phyloP scores from a whole-genome alignment of 2,113 vertebrate genomes.

The Lates calcarifer region DNA sequence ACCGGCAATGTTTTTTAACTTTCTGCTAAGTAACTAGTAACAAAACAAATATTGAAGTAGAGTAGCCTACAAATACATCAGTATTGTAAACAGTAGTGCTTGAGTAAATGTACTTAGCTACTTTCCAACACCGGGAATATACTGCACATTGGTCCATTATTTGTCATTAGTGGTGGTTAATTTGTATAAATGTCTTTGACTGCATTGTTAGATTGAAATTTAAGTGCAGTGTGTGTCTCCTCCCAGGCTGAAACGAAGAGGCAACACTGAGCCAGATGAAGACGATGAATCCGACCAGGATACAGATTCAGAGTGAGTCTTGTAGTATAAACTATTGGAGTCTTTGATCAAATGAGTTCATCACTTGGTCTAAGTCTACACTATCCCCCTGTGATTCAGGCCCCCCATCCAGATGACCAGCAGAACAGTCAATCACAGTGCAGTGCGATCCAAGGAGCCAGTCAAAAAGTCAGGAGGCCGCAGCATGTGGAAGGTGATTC shows the following conservation, averaged over 20 bases:
- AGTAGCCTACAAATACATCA: too few species aligned
- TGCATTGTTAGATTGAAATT: background rate
- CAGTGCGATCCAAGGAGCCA: constrained; percentile 27
- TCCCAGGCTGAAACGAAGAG: constrained; percentile 54
- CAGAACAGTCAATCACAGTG: constrained; percentile 57
- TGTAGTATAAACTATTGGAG: background rate
- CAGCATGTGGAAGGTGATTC: constrained; percentile 50
- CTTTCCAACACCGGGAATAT: too few species aligned
- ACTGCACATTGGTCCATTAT: too few species aligned
- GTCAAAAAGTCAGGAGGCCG: constrained; percentile 45
- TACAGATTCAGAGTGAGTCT: constrained; percentile 43
- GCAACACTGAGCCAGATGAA: constrained; percentile 1
- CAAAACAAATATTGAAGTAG: too few species aligned
- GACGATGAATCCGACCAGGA: constrained; percentile 9
- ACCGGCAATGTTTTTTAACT: too few species aligned
- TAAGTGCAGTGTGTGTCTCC: background rate
- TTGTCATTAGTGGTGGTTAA: background rate
- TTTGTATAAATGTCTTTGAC: background rate
- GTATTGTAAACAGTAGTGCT: background rate
- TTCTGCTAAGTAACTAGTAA: too few species aligned
- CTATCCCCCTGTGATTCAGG: constrained; percentile 54
- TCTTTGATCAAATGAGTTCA: background rate
- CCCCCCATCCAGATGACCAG: constrained; percentile 35
- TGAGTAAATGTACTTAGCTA: too few species aligned
- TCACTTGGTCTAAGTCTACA: background rate